Base-by-base conservation (phyloP, 1,140 invertebrate species). In the Zaprionus gabonicus region DNA sequence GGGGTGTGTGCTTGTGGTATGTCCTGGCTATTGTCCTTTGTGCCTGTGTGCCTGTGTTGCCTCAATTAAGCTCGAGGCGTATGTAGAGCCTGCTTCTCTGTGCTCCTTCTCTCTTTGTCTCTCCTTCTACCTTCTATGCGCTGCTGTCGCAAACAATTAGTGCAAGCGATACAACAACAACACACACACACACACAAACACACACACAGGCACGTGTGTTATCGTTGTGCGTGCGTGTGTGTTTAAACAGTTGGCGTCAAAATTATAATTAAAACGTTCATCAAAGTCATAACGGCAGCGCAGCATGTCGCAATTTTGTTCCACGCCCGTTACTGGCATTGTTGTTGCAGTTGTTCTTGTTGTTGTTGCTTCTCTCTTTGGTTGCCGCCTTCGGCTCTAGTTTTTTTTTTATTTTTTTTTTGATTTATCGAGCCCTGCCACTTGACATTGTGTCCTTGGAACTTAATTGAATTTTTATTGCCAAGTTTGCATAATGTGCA, bases 401-500 rank as follows among this genome's bases (percentile, higher is more conserved):
- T 28, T 56, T 53, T 15, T 4, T 4, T 56, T 27, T 4, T 1
- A 41, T 27, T 46, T 17, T 34, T 55, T 60, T 63, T 62, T 23
- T 77, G 71, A 77, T 77, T 77, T 77, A 77, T 73, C 63, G 64
- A 67, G 75, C 73, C 44, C 46, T 65, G 60, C 49, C 84, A 83
- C 83, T 88, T 90, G 85, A 85, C 78, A 62, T 66, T 67, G 67
- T 68, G 85, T 85, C 85, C 85, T 90, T 90, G 85, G 53, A 75
- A 71, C 79, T 91, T 90, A 90, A 90, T 90, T 90, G 86, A 90
- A 90, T 90, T 90, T 90, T 90, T 90, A 90, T 90, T 90, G 85
- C 85, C 76, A 85, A 85, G 81, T 90, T 90, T 90, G 85, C 85
- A 90, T 90, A 90, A 90, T 90, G 81, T 72, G 69, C 27, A 28